Evolutionary conservation across 2,888 invertebrate species (phyloP), one percentile per base, ranked within the genome.

Genomic region (Lasioglossum pauxillum): DNA sequence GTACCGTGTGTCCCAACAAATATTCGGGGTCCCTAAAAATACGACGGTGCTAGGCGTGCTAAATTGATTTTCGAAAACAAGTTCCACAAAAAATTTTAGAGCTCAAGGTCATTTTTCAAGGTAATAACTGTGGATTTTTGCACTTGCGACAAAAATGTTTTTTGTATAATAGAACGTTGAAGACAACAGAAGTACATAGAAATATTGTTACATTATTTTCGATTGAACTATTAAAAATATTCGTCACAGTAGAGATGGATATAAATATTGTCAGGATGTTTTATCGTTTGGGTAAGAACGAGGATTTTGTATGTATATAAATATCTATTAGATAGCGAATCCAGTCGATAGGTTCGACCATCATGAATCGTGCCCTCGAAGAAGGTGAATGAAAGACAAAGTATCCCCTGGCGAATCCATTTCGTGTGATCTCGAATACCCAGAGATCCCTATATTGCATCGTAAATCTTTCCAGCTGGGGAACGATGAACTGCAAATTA

Each of bases 331-430:
- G 35, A 72, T 85, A 83, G 81, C 84, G 88, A 91, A 91, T 91
- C 88, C 90, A 84, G 64, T 7, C 44, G n/a, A 53, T 73, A 81
- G 78, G 80, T 78, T 75, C 67, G 82, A 75, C 85, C 83, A 87
- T 88, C 85, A 90, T 91, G 88, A 92, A 92, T 88, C 91, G 89
- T 90, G 88, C 83, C 85, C 83, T 82, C 82, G 83, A 83, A 80
- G 88, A 92, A 86, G 87, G 74, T 74, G 84, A 87, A 84, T 89
- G 91, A 91, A 92, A 92, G 93, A 93, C 88, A 81, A 90, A 92
- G 90, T 90, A 89, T 78, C 89, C 91, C 91, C 89, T 57, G 77
- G 91, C 83, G 90, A 82, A 82, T 86, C 84, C 83, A 87, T 85
- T 83, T 69, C 75, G 81, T 73, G 84, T 78, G 81, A 90, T 88